phyloP scores from a whole-genome alignment of 2,797 vertebrate species.

The Pipistrellus pipistrellus region DNA sequence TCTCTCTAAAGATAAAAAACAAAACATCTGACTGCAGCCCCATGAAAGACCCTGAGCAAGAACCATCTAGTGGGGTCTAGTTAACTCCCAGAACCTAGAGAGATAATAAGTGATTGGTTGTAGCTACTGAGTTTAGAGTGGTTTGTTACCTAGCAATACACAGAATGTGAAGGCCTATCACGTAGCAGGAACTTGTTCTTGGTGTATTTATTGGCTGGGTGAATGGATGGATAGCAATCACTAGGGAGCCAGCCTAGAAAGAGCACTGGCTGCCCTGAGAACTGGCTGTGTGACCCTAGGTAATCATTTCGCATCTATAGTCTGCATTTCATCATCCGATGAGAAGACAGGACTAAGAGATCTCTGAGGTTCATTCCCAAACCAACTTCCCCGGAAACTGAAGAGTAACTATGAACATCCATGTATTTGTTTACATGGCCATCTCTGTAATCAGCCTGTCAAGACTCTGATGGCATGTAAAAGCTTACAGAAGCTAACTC shows the following conservation, averaged over 20 bases:
- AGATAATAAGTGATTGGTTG: too few relatives aligned
- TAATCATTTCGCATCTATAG: background rate
- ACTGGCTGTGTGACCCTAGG: background rate
- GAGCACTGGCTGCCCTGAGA: background rate
- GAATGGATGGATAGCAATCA: background rate
- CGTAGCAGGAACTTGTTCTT: background rate
- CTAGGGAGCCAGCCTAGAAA: background rate
- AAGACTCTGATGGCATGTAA: background rate
- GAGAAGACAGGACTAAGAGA: background rate
- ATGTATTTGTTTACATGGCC: background rate
- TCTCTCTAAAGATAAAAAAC: too few relatives aligned
- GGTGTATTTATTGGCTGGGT: background rate
- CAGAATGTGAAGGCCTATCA: background rate
- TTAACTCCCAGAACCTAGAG: too few relatives aligned
- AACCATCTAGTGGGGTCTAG: too few relatives aligned
- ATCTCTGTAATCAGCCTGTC: background rate
- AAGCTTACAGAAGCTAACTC: background rate
- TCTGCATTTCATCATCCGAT: background rate
- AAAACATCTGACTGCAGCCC: too few relatives aligned
- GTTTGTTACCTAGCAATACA: too few relatives aligned
- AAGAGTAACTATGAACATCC: background rate
- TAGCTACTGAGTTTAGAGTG: too few relatives aligned
- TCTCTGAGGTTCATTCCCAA: background rate
- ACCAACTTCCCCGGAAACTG: background rate
- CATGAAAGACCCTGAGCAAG: too few relatives aligned